These are phyloP conservation scores for Nylanderia fulva DNA, from an alignment of 1,140 invertebrate genomes.

Conservation along the genomic window DNA sequence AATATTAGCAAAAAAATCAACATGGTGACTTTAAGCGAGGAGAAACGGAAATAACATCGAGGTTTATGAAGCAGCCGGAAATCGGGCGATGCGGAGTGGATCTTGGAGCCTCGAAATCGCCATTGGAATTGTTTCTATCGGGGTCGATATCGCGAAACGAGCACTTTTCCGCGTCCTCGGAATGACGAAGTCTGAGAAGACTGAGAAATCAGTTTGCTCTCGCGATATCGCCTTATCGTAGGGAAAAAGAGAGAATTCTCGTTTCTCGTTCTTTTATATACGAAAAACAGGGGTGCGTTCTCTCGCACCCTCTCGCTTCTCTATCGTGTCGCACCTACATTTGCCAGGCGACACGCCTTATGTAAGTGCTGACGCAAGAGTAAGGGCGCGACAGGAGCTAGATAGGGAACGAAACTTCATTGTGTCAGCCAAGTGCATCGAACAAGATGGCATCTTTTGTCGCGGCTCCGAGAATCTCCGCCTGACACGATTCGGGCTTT, in stretches of 20 bases:
- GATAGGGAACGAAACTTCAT: conserved; percentile 51
- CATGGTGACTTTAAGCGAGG: background rate
- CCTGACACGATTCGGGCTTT: conserved; percentile 56
- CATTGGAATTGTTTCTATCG: conserved; percentile 45
- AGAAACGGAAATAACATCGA: conserved; percentile 36
- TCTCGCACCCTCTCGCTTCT: background rate
- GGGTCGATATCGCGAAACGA: conserved; percentile 66
- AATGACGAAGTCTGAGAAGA: too few species aligned
- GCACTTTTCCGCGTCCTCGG: conserved; percentile 41
- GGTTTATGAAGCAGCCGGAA: conserved; percentile 45
- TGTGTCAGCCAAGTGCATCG: conserved; percentile 61
- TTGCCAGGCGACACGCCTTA: conserved; percentile 44
- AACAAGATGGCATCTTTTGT: conserved; percentile 66
- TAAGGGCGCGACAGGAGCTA: too few species aligned
- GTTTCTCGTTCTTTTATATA: too few species aligned
- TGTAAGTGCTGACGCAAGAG: conserved; percentile 55
- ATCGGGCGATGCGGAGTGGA: conserved; percentile 14
- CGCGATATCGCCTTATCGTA: conserved; percentile 51
- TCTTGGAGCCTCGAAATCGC: conserved; percentile 44
- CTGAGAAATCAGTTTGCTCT: conserved; percentile 69
- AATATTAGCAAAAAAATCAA: background rate
- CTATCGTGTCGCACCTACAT: conserved; percentile 10
- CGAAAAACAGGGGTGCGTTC: background rate
- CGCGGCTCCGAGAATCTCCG: conserved; percentile 50
- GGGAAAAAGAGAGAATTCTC: background rate